Evolutionary conservation across 1,140 invertebrate species (phyloP), one percentile per base, ranked within the genome.

Genomic region (Apocrypta bakeri): DNA sequence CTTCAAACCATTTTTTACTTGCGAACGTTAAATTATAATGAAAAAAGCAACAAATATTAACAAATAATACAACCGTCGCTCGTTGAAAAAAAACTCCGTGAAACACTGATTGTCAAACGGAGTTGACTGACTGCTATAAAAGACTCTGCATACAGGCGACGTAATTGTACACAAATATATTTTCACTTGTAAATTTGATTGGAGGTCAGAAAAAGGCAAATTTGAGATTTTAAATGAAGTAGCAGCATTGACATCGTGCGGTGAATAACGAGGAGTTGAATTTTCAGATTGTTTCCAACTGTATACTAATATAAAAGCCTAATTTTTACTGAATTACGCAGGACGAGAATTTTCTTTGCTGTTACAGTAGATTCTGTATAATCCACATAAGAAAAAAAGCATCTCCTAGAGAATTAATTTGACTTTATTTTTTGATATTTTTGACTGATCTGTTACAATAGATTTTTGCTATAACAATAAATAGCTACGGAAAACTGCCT

Each of bases 121-220:
- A 78, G 87, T 89, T 89, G 89, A 90, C 90, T 91, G 89, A 89
- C 89, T 91, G 87, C 83, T 89, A 88, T 90, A 86, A 82, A 87
- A 88, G 89, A 89, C 88, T 90, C 89, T 90, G 88, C 89, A 89
- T 87, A 88, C 84, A 71, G 27, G 64, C 63, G 61, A 81, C 40
- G 27, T 83, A 81, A 74, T 82, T 68, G 78, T 85, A 86, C 1
- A 42, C 9, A 42, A 3, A 37, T 42, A 42, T 48, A 48, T 14
- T 48, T 88, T 87, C 83, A 74, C 27, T 68, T 75, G 71, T 11
- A 68, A 33, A 31, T 81, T 69, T 25, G 27, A 33, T 42, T 6
- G 40, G 42, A 74, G 9, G 61, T 66, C 37, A 14, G 11, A 29
- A 17, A 81, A 56, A 71, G 68, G 64, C 31, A 27, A 79, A 21